A percentile compares a stretch with the other conserved stretches of the same genome.
phyloP scores from a whole-genome alignment of 2,113 vertebrate species.

The Plecotus auritus region DNA sequence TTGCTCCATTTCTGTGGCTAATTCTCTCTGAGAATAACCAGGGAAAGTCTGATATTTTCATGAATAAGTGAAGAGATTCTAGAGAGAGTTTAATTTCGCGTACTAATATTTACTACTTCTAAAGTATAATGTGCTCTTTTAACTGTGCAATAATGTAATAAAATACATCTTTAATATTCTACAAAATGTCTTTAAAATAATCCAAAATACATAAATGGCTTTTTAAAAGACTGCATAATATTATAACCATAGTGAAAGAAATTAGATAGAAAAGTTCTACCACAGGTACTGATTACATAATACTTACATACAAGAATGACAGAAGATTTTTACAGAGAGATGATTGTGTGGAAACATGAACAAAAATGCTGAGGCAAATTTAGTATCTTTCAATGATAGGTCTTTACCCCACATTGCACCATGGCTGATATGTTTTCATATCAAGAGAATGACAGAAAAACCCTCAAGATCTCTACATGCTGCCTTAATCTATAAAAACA shows the following conservation, averaged over 20 bases:
- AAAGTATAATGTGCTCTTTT: conserved; percentile 11
- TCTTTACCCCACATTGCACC: background rate
- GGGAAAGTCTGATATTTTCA: background rate
- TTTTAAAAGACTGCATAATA: conserved; percentile 1
- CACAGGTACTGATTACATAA: background rate
- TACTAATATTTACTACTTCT: conserved; percentile 15
- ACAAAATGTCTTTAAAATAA: conserved; percentile 34
- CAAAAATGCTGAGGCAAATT: background rate
- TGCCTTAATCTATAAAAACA: background rate
- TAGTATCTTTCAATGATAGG: background rate
- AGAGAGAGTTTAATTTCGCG: background rate
- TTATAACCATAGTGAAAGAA: background rate
- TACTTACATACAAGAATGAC: background rate
- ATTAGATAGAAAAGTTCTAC: background rate
- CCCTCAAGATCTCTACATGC: background rate
- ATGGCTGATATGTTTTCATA: background rate
- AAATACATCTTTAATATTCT: conserved; percentile 50
- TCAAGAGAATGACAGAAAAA: background rate
- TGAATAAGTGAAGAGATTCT: conserved; percentile 15
- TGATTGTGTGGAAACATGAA: background rate
- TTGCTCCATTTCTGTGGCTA: background rate
- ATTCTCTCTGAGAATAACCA: background rate
- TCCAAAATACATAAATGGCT: conserved; percentile 8
- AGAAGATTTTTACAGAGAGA: background rate
- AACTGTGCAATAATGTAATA: conserved; percentile 36